These are phyloP conservation scores for Coelopa pilipes DNA, from an alignment of 2,888 invertebrate genomes.

Conservation along the genomic window DNA sequence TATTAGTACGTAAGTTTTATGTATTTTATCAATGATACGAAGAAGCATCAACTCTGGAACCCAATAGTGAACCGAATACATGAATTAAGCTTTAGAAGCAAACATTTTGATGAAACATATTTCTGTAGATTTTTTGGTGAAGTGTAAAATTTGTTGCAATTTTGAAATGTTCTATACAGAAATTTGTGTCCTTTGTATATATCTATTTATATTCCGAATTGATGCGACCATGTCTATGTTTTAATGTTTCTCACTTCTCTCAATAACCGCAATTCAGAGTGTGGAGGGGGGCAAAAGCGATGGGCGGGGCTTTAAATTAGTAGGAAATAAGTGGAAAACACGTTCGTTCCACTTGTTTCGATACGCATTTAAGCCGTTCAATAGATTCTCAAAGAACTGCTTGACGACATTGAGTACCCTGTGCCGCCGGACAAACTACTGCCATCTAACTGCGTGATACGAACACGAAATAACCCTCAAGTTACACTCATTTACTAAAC, in stretches of 20 bases:
- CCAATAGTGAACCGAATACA: constrained; percentile 7
- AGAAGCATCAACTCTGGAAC: not conserved
- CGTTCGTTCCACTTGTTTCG: not conserved
- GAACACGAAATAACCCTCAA: not conserved
- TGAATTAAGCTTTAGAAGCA: constrained; percentile 14
- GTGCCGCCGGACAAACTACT: not conserved
- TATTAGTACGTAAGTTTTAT: constrained; percentile 39
- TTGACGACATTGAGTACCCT: no score
- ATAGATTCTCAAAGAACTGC: no score
- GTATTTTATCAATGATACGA: constrained; percentile 5
- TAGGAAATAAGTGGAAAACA: no score
- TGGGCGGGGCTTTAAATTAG: not conserved
- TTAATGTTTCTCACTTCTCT: not conserved
- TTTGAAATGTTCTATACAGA: constrained; percentile 5
- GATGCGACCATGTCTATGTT: constrained; percentile 32
- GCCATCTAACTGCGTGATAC: constrained; percentile 15
- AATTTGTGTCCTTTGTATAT: constrained; percentile 29
- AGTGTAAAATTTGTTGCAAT: not conserved
- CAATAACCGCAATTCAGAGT: constrained; percentile 14
- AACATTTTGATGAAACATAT: not conserved
- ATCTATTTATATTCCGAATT: constrained; percentile 22
- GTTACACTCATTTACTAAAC: no score
- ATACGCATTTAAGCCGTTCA: not conserved
- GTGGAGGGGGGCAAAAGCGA: constrained; percentile 32
- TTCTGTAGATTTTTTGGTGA: not conserved